Evolutionary conservation across 2,797 vertebrate genomes (phyloP).

Genomic region (Rachycentron canadum): DNA sequence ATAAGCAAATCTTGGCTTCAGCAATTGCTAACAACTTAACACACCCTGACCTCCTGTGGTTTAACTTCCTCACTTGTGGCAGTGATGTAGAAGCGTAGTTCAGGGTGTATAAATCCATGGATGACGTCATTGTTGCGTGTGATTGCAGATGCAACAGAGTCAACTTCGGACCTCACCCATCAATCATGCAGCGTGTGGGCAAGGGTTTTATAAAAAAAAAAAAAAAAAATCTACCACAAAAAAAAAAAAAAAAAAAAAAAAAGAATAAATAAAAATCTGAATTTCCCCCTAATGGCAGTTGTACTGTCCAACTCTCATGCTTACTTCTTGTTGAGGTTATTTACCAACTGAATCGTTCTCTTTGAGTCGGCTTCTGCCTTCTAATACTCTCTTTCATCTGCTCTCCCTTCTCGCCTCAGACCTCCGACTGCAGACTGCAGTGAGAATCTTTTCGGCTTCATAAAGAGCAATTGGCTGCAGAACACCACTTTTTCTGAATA

Average conservation of each 20-base stretch:
- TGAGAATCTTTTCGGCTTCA: slow-evolving; percentile 32
- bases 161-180: too few relatives aligned
- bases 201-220: too few relatives aligned
- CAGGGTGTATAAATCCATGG: not conserved
- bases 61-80: not conserved
- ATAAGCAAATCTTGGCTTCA: not conserved
- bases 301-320: not conserved
- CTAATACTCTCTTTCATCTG: slow-evolving; percentile 33
- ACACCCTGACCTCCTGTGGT: not conserved
- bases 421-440: slow-evolving; percentile 26
- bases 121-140: not conserved
- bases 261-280: not conserved
- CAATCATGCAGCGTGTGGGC: too few relatives aligned
- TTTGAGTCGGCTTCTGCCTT: slow-evolving; percentile 1
- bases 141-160: too few relatives aligned
- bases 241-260: not conserved
- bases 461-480: slow-evolving; percentile 30
- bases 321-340: slow-evolving; percentile 2
- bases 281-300: not conserved
- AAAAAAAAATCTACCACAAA: too few relatives aligned
- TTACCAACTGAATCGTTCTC: slow-evolving; percentile 2
- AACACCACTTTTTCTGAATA: slow-evolving; percentile 57
- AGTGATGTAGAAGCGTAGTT: not conserved
- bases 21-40: not conserved
- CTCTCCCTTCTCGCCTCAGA: slow-evolving; percentile 17